These are phyloP conservation scores for Porites divaricata DNA, from an alignment of 92 coral and sea anemone genomes.

Conservation along the genomic window DNA sequence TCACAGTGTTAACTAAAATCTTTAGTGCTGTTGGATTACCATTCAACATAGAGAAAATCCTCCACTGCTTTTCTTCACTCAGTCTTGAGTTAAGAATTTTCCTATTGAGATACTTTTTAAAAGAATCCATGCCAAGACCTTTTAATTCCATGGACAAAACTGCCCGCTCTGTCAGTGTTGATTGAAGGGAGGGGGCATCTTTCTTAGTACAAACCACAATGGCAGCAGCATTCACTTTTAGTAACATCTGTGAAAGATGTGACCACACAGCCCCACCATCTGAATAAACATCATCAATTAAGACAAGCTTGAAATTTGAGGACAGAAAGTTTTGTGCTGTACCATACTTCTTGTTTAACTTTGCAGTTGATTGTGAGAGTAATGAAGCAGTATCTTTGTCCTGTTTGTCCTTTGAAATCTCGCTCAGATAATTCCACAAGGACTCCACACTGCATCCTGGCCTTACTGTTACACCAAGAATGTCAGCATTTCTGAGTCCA, in stretches of 20 bases:
- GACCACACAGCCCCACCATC: slow-evolving; percentile 53
- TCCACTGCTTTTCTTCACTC: slow-evolving; percentile 7
- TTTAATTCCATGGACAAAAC: slow-evolving; percentile 35
- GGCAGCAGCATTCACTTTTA: slow-evolving; percentile 35
- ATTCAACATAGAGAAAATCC: slow-evolving; percentile 22
- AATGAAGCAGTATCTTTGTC: slow-evolving; percentile 63
- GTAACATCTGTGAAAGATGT: slow-evolving; percentile 57
- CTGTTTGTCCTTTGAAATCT: slow-evolving; percentile 67
- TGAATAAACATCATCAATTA: slow-evolving; percentile 73
- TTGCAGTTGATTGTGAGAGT: slow-evolving; percentile 59
- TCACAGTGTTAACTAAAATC: slow-evolving; percentile 50
- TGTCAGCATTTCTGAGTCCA: slow-evolving; percentile 41
- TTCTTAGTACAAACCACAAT: slow-evolving; percentile 22
- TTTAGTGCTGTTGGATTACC: slow-evolving; percentile 66
- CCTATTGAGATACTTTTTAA: neutral
- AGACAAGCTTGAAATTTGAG: slow-evolving; percentile 68
- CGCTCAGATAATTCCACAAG: slow-evolving; percentile 72
- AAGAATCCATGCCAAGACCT: slow-evolving; percentile 37
- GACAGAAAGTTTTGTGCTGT: slow-evolving; percentile 51
- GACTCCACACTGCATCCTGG: slow-evolving; percentile 56
- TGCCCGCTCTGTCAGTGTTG: slow-evolving; percentile 12
- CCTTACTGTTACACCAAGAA: slow-evolving; percentile 59
- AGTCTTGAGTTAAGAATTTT: neutral
- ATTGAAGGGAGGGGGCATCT: neutral
- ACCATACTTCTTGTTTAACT: slow-evolving; percentile 50